These are phyloP conservation scores for Gnathonemus echidnorhynchus DNA, from an alignment of 2,113 vertebrate genomes.

Conservation along the genomic window DNA sequence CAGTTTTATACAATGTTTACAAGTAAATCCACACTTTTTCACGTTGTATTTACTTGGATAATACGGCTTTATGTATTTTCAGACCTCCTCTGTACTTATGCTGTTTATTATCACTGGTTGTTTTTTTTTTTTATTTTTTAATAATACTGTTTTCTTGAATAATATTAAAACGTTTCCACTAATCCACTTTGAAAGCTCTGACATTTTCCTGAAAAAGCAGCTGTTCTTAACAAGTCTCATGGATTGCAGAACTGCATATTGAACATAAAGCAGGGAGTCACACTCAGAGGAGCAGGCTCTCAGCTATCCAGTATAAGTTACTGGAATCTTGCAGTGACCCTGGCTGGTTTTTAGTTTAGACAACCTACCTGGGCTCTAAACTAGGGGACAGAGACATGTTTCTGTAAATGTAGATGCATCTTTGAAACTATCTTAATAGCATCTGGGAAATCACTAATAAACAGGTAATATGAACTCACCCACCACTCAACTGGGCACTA, in stretches of 20 bases:
- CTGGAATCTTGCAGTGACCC: neutral
- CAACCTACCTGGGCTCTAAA: neutral
- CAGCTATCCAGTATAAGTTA: neutral
- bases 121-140: neutral
- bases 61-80: neutral
- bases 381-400: neutral
- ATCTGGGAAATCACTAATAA: neutral
- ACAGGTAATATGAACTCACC: neutral
- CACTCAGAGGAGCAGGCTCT: neutral
- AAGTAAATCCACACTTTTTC: neutral
- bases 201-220: neutral
- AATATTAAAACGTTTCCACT: neutral
- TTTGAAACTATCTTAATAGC: neutral
- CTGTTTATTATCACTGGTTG: neutral
- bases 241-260: neutral
- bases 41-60: neutral
- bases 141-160: neutral
- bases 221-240: neutral
- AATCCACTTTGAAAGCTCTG: neutral
- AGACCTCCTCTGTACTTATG: neutral
- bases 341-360: neutral
- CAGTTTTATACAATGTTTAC: neutral
- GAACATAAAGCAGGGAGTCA: neutral
- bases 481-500: neutral
- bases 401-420: neutral